Evolutionary conservation across 2,888 invertebrate genomes (phyloP).

Genomic region (Octodonta nipae): DNA sequence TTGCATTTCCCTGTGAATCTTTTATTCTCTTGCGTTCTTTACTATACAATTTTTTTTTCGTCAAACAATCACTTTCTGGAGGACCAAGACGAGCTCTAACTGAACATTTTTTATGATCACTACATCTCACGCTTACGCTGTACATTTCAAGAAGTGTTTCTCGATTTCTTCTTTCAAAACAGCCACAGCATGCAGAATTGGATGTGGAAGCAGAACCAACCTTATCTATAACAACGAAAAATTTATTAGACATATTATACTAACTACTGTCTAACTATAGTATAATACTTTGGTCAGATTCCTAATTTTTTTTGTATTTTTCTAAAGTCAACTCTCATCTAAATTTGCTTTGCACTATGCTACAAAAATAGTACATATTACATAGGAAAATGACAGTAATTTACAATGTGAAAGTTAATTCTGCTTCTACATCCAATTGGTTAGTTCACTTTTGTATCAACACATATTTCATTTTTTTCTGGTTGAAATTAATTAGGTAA

Average conservation of each 20-base stretch:
- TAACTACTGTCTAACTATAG: too few relatives aligned
- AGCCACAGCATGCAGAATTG: slow-evolving; percentile 34
- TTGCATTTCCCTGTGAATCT: slow-evolving; percentile 12
- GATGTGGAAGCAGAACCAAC: slow-evolving; percentile 36
- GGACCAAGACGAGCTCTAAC: slow-evolving; percentile 33
- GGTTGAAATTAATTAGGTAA: too few relatives aligned
- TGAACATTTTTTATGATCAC: slow-evolving; percentile 28
- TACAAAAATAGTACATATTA: too few relatives aligned
- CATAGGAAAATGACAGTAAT: too few relatives aligned
- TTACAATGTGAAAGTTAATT: slow-evolving; percentile 11
- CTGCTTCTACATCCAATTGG: slow-evolving; percentile 21
- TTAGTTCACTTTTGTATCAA: background rate
- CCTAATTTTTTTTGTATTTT: too few relatives aligned
- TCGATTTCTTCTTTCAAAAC: slow-evolving; percentile 34
- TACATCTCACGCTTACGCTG: slow-evolving; percentile 32
- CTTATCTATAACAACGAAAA: slow-evolving; percentile 35
- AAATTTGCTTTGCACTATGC: too few relatives aligned
- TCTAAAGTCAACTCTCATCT: too few relatives aligned
- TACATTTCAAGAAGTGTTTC: slow-evolving; percentile 45
- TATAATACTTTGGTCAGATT: too few relatives aligned
- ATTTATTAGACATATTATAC: too few relatives aligned
- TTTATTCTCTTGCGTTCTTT: slow-evolving; percentile 7
- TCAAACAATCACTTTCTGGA: slow-evolving; percentile 26
- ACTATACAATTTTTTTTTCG: slow-evolving; percentile 14
- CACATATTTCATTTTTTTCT: too few relatives aligned